Conservation (phyloP, 1,140 invertebrate genomes). For the Lepidurus arcticus region DNA sequence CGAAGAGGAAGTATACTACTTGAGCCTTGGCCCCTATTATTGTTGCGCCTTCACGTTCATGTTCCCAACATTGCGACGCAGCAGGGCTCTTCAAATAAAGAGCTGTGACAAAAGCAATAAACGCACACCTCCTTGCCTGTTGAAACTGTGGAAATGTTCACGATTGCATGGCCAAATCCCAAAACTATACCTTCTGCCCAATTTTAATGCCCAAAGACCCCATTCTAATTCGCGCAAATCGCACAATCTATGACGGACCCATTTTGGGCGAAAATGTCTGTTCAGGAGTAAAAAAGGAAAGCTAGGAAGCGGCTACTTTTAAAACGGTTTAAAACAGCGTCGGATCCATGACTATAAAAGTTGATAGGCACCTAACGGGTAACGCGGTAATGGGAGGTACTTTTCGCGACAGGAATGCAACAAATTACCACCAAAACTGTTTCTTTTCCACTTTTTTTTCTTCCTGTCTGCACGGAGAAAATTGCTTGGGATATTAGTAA, state of each 20-base stretch:
- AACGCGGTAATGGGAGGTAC: constrained; percentile 18
- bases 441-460: neutral
- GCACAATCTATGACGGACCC: too few relatives aligned
- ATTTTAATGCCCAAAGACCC: neutral
- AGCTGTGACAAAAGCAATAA: constrained; percentile 14
- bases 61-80: constrained; percentile 17
- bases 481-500: constrained; percentile 22
- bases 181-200: neutral
- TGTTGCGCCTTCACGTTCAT: constrained; percentile 18
- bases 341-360: neutral
- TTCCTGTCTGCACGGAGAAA: neutral
- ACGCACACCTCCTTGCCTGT: neutral
- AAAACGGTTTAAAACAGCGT: neutral
- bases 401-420: neutral
- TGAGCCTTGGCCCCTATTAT: constrained; percentile 18
- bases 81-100: constrained; percentile 15
- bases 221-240: too few relatives aligned
- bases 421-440: neutral
- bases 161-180: neutral
- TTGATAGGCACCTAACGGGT: neutral
- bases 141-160: neutral
- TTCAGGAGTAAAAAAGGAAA: neutral
- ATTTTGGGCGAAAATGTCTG: too few relatives aligned
- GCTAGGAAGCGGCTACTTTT: neutral
- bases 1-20: constrained; percentile 15